Evolutionary conservation across 2,888 invertebrate genomes (phyloP).

Genomic region (Euplagia quadripunctaria): DNA sequence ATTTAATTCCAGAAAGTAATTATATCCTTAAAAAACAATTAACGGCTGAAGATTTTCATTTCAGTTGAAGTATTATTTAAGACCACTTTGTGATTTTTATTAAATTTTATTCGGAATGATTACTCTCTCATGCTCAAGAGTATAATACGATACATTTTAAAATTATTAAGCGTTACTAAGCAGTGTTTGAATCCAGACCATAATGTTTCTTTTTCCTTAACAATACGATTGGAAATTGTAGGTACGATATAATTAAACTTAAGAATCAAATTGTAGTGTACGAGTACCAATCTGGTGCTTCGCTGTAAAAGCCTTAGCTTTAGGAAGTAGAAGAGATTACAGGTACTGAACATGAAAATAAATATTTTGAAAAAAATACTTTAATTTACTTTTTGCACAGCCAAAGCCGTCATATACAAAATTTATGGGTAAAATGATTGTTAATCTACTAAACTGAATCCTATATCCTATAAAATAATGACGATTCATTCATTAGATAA

Average conservation of each 20-base stretch:
- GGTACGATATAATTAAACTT: neutral
- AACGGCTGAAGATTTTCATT: slow-evolving; percentile 3
- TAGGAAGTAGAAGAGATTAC: neutral
- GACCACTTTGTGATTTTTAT: slow-evolving; percentile 14
- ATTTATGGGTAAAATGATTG: neutral
- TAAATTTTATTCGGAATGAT: slow-evolving; percentile 12
- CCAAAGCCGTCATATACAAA: neutral
- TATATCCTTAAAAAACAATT: slow-evolving; percentile 2
- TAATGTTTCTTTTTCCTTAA: neutral
- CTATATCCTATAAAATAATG: no score
- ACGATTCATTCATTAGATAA: no score
- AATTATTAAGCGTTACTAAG: slow-evolving; percentile 9
- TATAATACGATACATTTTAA: slow-evolving; percentile 15
- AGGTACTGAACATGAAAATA: neutral
- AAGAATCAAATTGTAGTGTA: slow-evolving; percentile 8
- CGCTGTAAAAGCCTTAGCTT: slow-evolving; percentile 5
- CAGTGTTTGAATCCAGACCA: neutral
- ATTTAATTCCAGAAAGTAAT: neutral
- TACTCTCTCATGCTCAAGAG: slow-evolving; percentile 11
- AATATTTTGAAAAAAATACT: neutral
- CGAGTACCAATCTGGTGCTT: slow-evolving; percentile 12
- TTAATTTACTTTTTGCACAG: neutral
- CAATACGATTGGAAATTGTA: slow-evolving; percentile 3
- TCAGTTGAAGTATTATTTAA: neutral
- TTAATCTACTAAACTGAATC: neutral